These are phyloP conservation scores for Mystacornis crossleyi DNA, from an alignment of 2,113 vertebrate species.

Conservation along the genomic window DNA sequence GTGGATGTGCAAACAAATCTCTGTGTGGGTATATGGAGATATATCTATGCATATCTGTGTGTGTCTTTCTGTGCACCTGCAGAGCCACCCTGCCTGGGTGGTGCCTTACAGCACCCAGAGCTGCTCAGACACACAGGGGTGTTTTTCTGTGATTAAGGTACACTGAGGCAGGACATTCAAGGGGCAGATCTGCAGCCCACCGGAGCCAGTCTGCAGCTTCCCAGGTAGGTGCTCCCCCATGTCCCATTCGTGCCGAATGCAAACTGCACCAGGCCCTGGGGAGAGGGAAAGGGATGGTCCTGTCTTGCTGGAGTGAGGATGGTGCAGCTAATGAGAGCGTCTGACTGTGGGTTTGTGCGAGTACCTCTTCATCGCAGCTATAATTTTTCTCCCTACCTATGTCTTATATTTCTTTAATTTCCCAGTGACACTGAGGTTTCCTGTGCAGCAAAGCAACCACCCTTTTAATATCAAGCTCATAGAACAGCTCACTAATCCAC, in stretches of 20 bases:
- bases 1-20: background rate
- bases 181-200: background rate
- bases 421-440: background rate
- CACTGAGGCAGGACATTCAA: background rate
- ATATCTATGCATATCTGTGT: accelerated
- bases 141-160: background rate
- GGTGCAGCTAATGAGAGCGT: background rate
- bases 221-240: accelerated
- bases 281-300: background rate
- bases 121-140: background rate
- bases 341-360: background rate
- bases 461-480: background rate
- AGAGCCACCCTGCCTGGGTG: background rate
- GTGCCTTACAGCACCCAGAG: background rate
- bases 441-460: background rate
- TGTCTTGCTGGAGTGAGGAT: background rate
- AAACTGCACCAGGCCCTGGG: background rate
- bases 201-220: background rate
- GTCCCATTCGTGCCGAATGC: background rate
- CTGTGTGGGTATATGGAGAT: accelerated
- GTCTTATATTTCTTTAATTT: background rate
- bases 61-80: background rate
- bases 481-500: background rate
- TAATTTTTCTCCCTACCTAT: background rate
- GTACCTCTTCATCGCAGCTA: background rate